phyloP scores from a whole-genome alignment of 2,113 vertebrate species.

The Arvicanthis niloticus region DNA sequence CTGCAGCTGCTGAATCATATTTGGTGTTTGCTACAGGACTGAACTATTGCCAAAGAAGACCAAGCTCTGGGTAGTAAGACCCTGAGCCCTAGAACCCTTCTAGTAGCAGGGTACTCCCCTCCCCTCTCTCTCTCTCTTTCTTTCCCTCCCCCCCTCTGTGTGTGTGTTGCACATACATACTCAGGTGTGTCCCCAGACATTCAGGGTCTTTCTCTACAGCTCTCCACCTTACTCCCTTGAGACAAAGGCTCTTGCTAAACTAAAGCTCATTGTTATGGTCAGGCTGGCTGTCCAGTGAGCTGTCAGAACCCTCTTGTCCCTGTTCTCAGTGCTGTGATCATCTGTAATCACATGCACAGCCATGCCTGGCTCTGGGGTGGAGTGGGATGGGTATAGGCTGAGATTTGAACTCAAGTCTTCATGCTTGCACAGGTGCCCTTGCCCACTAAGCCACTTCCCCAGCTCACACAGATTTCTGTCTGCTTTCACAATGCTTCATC shows the following conservation, averaged over 20 bases:
- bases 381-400: not conserved
- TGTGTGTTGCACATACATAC: not conserved
- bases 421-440: not conserved
- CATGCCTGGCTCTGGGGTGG: not conserved
- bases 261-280: no score
- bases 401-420: not conserved
- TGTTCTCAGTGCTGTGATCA: not conserved
- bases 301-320: not conserved
- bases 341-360: not conserved
- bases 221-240: not conserved
- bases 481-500: no score
- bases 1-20: no score
- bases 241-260: not conserved
- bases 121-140: no score
- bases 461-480: not conserved
- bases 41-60: no score
- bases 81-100: not conserved
- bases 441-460: no score
- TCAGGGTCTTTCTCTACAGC: not conserved
- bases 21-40: no score
- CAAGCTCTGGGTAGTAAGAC: not conserved
- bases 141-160: no score
- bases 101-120: not conserved
- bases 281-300: not conserved
- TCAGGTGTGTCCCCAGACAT: not conserved